A percentile compares a stretch with the other conserved stretches of the same genome.
phyloP scores from a whole-genome alignment of 1,140 invertebrate species.

The Bombyx mandarina region DNA sequence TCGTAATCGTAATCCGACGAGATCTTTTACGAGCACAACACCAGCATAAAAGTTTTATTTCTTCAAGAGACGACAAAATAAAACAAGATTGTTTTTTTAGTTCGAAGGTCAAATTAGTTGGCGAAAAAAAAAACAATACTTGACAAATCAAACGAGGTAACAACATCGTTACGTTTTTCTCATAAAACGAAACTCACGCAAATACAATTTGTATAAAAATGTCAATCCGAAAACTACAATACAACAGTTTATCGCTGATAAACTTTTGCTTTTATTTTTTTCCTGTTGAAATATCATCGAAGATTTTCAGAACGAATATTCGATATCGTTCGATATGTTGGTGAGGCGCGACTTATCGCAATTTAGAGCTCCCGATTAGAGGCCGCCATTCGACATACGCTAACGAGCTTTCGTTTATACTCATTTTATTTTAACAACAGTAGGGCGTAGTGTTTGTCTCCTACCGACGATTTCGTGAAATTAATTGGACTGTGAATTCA shows the following conservation, averaged over 20 bases:
- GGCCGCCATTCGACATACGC: constrained; percentile 50
- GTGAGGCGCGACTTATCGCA: constrained; percentile 58
- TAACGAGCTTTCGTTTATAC: constrained; percentile 64
- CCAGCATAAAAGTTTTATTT: constrained; percentile 24
- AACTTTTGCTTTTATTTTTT: too few relatives aligned
- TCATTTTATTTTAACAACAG: constrained; percentile 62
- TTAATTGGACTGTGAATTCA: constrained; percentile 56
- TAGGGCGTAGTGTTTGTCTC: constrained; percentile 57
- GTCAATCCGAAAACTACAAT: too few relatives aligned
- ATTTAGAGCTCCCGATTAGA: constrained; percentile 67
- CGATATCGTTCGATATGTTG: constrained; percentile 37
- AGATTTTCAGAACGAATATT: constrained; percentile 60
- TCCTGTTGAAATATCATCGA: too few relatives aligned
- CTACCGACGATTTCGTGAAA: constrained; percentile 47
- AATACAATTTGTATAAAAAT: too few relatives aligned
- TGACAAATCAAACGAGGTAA: too few relatives aligned
- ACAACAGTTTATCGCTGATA: too few relatives aligned
- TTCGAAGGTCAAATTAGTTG: constrained; percentile 18
- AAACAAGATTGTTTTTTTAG: constrained; percentile 12
- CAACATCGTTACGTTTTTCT: too few relatives aligned
- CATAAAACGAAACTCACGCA: too few relatives aligned
- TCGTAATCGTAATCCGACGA: constrained; percentile 25
- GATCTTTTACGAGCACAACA: constrained; percentile 26
- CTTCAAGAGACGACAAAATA: constrained; percentile 21
- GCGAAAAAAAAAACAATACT: too few relatives aligned